Conservation (phyloP, 2,113 vertebrate genomes). For the Lasiurus cinereus region DNA sequence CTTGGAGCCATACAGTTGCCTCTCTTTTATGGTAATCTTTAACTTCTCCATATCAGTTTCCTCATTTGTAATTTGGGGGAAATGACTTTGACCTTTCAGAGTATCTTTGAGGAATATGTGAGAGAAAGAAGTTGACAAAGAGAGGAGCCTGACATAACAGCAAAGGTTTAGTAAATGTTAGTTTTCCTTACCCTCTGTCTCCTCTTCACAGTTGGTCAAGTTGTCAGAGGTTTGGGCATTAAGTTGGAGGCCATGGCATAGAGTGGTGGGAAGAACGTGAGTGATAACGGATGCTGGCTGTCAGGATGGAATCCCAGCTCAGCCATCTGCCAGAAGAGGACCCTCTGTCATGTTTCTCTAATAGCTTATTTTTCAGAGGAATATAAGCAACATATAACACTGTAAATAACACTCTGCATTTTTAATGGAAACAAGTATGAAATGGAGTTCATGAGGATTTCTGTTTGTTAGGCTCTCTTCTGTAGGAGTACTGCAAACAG, state of each 20-base stretch:
- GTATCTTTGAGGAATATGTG: background rate
- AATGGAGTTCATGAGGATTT: background rate
- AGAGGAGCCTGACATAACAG: background rate
- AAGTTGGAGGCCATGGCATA: background rate
- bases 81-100: background rate
- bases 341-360: conserved; percentile 63
- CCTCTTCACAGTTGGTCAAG: background rate
- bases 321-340: conserved; percentile 51
- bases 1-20: background rate
- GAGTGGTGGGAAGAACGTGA: background rate
- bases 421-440: conserved; percentile 34
- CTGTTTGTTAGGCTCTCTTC: background rate
- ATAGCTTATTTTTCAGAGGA: conserved; percentile 27
- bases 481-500: background rate
- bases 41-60: background rate
- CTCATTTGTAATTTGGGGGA: background rate
- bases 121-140: background rate
- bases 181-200: background rate
- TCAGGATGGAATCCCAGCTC: conserved; percentile 25
- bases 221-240: background rate
- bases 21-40: background rate
- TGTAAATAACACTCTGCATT: conserved; percentile 61
- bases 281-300: conserved; percentile 4
- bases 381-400: conserved; percentile 50
- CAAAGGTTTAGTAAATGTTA: background rate